Evolutionary conservation across 2,888 invertebrate genomes (phyloP), one percentile per base, ranked within the genome.

Genomic region (Strigamia maritima): DNA sequence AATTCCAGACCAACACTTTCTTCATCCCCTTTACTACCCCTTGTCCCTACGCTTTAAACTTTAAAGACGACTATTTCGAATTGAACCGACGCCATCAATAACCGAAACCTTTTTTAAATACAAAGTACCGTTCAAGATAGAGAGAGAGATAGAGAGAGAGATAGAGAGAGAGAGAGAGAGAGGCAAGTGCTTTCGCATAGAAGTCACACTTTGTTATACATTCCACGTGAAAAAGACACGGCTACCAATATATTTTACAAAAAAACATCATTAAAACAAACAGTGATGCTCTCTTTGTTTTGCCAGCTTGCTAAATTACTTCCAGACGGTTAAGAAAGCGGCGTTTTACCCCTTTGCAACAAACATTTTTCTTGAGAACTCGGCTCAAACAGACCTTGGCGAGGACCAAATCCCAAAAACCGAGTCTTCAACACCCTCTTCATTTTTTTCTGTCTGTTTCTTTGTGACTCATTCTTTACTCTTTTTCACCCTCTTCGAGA

Each of bases 401-500:
- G 24, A 65, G 60, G 60, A 65, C 22, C 0, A 65, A 65, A 65
- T 24, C 60, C 24, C 24, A 65, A 22, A 14, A 65, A 12, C 60
- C 22, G 22, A 65, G 60, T 24, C 24, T 65, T 65, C 60, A 65
- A 16, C 60, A 65, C 60, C 60, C 60, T 65, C 24, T 65, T 60
- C 2, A 6, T 60, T 24, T 60, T 60, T 60, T 60, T 60, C 2
- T 10, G n/a, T 4, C n/a, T 19, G 2, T 60, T 22, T 65, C 60
- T 65, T 65, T 65, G 22, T 65, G 60, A 65, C 60, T 65, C 60
- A 65, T 65, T 24, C 60, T 65, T 65, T 65, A 12, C 60, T 65
- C 60, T 65, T 60, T 60, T 65, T 24, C 60, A 65, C 60, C 60
- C 60, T 65, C 60, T 65, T 65, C 24, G 1, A 65, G 60, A 65